A percentile compares a stretch with the other conserved stretches of the same genome.
phyloP scores from a whole-genome alignment of 53 echinoderm and acorn worm species.

The Glandiceps talaboti region DNA sequence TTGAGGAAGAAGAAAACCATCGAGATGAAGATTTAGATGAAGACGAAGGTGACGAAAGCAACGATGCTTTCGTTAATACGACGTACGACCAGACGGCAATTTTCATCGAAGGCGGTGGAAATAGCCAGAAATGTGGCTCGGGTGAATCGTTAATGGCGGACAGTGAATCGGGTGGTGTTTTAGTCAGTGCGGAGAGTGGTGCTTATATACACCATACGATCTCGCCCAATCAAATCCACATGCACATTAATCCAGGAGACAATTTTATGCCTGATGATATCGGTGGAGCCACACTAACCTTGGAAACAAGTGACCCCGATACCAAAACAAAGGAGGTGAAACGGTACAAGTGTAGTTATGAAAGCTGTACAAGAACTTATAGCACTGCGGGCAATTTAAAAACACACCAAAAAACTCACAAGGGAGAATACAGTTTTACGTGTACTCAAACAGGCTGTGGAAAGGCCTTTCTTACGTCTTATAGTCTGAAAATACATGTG shows the following conservation, averaged over 20 bases:
- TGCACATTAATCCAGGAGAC: constrained; percentile 44
- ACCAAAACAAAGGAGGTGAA: constrained; percentile 72
- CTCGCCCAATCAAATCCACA: constrained; percentile 82
- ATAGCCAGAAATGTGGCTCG: neutral
- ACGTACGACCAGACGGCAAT: constrained; percentile 3
- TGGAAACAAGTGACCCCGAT: constrained; percentile 72
- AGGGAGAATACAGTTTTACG: constrained; percentile 82
- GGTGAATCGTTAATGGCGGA: neutral
- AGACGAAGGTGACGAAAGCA: neutral
- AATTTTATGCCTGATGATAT: constrained; percentile 57
- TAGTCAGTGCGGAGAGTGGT: constrained; percentile 9
- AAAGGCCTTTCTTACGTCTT: constrained; percentile 90
- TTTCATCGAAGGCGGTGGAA: constrained; percentile 3
- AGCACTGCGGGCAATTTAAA: constrained; percentile 92
- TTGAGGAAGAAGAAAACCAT: neutral
- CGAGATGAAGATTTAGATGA: neutral
- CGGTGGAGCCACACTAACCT: constrained; percentile 79
- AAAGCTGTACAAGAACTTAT: constrained; percentile 69
- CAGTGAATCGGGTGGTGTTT: neutral
- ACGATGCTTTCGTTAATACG: neutral
- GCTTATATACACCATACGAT: constrained; percentile 94
- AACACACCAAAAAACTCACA: constrained; percentile 90
- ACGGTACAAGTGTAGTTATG: constrained; percentile 65
- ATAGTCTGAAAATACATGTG: constrained; percentile 95
- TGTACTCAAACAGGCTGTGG: constrained; percentile 88